Evolutionary conservation across 2,888 invertebrate species (phyloP).

Genomic region (Oasisia sp.): DNA sequence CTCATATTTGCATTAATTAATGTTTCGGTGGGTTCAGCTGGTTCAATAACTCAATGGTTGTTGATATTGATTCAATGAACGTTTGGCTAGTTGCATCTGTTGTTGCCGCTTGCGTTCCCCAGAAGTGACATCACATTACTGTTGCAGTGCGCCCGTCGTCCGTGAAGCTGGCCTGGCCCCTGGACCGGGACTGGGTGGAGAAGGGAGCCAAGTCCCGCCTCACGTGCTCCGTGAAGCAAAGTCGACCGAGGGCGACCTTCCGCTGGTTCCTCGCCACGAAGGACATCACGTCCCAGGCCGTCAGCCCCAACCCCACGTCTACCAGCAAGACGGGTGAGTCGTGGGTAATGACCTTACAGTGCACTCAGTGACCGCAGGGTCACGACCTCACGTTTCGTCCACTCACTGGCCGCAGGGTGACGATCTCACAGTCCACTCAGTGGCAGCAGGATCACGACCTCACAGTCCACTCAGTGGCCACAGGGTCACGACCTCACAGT

Average conservation of each 20-base stretch:
- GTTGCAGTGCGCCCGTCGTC: neutral
- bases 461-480: no score
- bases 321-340: neutral
- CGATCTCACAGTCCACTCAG: no score
- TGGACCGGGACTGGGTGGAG: neutral
- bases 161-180: neutral
- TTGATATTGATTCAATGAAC: neutral
- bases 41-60: neutral
- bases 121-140: neutral
- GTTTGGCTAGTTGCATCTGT: neutral
- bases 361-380: neutral
- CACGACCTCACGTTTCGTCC: no score
- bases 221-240: neutral
- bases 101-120: neutral
- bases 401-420: no score
- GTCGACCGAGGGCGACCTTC: neutral
- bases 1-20: neutral
- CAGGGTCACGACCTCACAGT: no score
- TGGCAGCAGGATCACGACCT: no score
- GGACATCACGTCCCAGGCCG: neutral
- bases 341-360: neutral
- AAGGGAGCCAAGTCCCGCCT: neutral
- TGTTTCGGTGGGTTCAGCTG: neutral
- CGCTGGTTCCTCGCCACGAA: neutral
- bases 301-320: neutral